Conservation (phyloP, 2,888 invertebrate species). For the Cenopis cana region DNA sequence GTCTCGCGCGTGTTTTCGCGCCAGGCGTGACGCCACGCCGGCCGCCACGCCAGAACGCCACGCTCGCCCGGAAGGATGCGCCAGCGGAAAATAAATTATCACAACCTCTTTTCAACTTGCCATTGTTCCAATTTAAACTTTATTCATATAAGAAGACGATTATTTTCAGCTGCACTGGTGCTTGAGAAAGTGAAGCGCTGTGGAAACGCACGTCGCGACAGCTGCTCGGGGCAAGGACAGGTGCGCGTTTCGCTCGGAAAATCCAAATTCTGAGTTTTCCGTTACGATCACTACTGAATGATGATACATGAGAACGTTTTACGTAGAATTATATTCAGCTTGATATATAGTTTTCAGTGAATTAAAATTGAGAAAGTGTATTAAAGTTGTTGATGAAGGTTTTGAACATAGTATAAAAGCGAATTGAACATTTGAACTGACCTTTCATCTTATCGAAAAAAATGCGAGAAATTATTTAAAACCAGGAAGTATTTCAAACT, state of each 20-base stretch:
- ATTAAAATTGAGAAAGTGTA: no score
- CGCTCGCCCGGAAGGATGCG: constrained; percentile 26
- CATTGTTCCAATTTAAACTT: not conserved
- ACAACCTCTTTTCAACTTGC: not conserved
- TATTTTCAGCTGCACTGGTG: not conserved
- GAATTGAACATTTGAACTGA: no score
- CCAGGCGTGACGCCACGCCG: not conserved
- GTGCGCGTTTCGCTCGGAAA: constrained; percentile 16
- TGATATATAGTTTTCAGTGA: no score
- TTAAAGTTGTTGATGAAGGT: no score
- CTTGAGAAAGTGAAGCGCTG: constrained; percentile 7
- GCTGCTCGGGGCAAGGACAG: constrained; percentile 12
- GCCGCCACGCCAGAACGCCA: constrained; percentile 7
- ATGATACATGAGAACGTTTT: no score
- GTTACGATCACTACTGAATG: not conserved
- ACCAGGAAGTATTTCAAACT: no score
- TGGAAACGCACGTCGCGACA: constrained; percentile 7
- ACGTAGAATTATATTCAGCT: no score
- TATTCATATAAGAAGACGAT: not conserved
- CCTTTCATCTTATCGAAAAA: no score
- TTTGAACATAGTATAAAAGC: no score
- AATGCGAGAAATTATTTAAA: no score
- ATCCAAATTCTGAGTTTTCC: not conserved
- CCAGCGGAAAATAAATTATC: constrained; percentile 22
- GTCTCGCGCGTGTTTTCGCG: no score